Evolutionary conservation across 1,140 invertebrate species (phyloP), one percentile per base, ranked within the genome.

Genomic region (Lucilia cuprina): DNA sequence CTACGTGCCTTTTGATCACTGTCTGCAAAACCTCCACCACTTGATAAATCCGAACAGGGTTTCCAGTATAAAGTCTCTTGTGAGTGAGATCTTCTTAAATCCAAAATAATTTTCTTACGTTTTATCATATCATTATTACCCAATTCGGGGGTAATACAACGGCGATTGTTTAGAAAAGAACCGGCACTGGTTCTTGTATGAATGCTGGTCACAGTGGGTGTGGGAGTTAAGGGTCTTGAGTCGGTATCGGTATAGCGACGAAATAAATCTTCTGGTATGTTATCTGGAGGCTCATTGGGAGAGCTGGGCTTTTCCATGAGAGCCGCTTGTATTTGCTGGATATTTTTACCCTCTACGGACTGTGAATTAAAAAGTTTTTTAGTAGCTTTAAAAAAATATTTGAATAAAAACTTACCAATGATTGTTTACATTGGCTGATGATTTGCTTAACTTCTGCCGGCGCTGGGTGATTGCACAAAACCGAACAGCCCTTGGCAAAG

Each of bases 391-490:
- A 3, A 5, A 3, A 41, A 41, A 10, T 7, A 3, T 41, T 8
- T 41, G 13, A n/a, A 30, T 17, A 0, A 17, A 14, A 60, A 87
- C 88, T 91, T 92, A 95, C 94, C 94, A 95, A 94, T 84, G 93
- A 92, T 86, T 95, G 94, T 88, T 95, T 96, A 12, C 94, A 94
- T 86, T 94, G 92, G 86, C 93, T 94, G 1, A 96, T 93, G 34
- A 95, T 93, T 88, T 96, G 93, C 91, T 94, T 96, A 0, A 95
- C 94, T 85, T 95, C 94, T 21, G 92, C 93, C 83, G 96, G 95
- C 14, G 94, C 94, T 1, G 96, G 96, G 91, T 96, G 96, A 88
- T 96, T 96, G 92, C 96, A 96, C 2, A 96, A 92, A 8, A 96
- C 93, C 0, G 96, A 96, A 88, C 96, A 97, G 13, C 94, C 94